These are phyloP conservation scores for Silurus asotus DNA, from an alignment of 2,113 vertebrate species.

Conservation along the genomic window DNA sequence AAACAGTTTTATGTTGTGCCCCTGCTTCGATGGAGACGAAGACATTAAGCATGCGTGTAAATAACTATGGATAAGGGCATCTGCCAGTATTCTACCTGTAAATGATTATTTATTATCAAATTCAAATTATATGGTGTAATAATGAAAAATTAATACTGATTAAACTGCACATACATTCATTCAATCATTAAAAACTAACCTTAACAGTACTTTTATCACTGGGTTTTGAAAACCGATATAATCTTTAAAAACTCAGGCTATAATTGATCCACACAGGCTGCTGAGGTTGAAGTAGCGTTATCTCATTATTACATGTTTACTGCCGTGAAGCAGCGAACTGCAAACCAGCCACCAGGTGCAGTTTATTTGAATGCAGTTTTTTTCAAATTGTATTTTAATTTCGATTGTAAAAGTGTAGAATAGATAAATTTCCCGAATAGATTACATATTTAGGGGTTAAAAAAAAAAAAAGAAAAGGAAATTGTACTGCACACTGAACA, in stretches of 20 bases:
- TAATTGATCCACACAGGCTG: not conserved
- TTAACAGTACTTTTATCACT: not conserved
- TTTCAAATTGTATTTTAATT: not conserved
- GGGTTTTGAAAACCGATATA: not conserved
- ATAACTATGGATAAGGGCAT: not conserved
- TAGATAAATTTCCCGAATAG: no score
- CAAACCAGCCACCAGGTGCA: not conserved
- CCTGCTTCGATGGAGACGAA: not conserved
- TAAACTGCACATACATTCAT: not conserved
- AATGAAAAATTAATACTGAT: not conserved
- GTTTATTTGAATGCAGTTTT: not conserved
- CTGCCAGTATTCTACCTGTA: not conserved
- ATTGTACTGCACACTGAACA: not conserved
- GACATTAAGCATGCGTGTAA: not conserved
- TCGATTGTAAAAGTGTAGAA: not conserved
- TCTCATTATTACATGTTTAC: not conserved
- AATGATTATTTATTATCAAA: not conserved
- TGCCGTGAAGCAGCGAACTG: not conserved
- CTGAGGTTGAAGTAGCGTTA: not conserved
- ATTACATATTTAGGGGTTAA: no score
- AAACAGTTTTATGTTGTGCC: not conserved
- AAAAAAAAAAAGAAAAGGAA: no score
- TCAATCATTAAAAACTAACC: not conserved
- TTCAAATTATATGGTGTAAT: no score
- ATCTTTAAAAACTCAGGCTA: not conserved